Evolutionary conservation across 2,113 vertebrate genomes (phyloP), one percentile per base, ranked within the genome.

Genomic region (Syngnathoides biaculeatus): DNA sequence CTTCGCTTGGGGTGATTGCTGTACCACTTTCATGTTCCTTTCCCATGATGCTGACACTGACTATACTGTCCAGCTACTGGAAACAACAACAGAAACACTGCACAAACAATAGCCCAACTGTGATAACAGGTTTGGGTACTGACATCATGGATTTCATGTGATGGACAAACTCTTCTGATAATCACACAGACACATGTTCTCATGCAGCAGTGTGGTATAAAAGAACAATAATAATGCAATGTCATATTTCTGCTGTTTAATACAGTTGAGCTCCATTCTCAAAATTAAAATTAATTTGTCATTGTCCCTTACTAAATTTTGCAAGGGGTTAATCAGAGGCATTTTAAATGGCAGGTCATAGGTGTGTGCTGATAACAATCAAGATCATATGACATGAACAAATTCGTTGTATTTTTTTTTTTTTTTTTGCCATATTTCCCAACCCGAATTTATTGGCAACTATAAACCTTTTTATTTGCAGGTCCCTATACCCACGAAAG

Each of bases 121-220:
- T 64, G 69, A 76, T 70, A 80, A 80, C 75, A 75, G 70, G 72
- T 58, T 62, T 24, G 27, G 61, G 45, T 43, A 72, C 47, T 88
- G 85, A 90, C 79, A 82, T 89, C 88, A 87, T 60, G 73, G 26
- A 12, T 66, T 90, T 88, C 88, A 80, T 86, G 64, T 73, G 48
- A 84, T 45, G 45, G 64, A 82, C 66, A 78, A 73, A 74, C 52
- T 43, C 59, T 75, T 40, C 42, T 20, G 39, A 30, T 26, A 52
- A 74, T 72, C 71, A 75, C 13, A 58, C 24, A 71, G 27, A 30
- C 27, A 53, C n/a, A 65, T 67, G 13, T 68, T 79, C 43, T 57
- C 69, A 64, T 15, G 4, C 19, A 11, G 4, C 38, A 19, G 15
- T 17, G 13, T 30, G 5, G 2, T 26, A 19, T 6, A 3, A 17